phyloP scores from a whole-genome alignment of 2,888 invertebrate genomes.

The Dendrolimus houi region DNA sequence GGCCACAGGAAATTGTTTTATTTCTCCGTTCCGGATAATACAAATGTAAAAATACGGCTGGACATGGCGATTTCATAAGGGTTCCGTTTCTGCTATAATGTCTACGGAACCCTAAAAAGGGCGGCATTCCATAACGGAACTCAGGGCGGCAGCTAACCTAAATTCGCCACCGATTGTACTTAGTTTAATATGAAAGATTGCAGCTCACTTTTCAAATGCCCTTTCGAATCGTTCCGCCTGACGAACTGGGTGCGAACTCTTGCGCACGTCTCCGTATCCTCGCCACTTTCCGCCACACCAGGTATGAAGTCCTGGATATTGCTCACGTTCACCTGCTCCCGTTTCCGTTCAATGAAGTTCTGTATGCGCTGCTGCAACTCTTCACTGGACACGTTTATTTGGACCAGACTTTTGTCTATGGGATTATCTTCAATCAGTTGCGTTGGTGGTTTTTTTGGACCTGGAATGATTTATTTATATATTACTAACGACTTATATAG shows the following conservation, averaged over 20 bases:
- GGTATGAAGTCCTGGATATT: constrained; percentile 86
- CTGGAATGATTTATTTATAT: constrained; percentile 12
- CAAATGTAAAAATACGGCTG: too few species aligned
- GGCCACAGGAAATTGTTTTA: too few species aligned
- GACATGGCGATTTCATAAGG: too few species aligned
- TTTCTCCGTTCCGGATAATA: too few species aligned
- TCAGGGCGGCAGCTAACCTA: too few species aligned
- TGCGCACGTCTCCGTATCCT: constrained; percentile 80
- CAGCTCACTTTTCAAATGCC: constrained; percentile 85
- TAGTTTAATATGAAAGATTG: too few species aligned
- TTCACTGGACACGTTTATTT: constrained; percentile 80
- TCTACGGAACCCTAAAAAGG: too few species aligned
- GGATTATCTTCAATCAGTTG: constrained; percentile 13
- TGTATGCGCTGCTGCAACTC: constrained; percentile 83
- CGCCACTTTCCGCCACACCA: constrained; percentile 32
- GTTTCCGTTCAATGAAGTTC: constrained; percentile 85
- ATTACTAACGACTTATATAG: too few species aligned
- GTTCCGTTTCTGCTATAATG: too few species aligned
- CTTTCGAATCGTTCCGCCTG: constrained; percentile 83
- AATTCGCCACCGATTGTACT: too few species aligned
- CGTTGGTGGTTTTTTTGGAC: constrained; percentile 16
- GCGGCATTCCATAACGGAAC: too few species aligned
- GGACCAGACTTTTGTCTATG: constrained; percentile 69
- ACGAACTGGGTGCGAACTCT: constrained; percentile 84
- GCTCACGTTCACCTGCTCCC: constrained; percentile 81